Evolutionary conservation across 2,113 vertebrate species (phyloP), one percentile per base, ranked within the genome.

Genomic region (Microtus montanus): DNA sequence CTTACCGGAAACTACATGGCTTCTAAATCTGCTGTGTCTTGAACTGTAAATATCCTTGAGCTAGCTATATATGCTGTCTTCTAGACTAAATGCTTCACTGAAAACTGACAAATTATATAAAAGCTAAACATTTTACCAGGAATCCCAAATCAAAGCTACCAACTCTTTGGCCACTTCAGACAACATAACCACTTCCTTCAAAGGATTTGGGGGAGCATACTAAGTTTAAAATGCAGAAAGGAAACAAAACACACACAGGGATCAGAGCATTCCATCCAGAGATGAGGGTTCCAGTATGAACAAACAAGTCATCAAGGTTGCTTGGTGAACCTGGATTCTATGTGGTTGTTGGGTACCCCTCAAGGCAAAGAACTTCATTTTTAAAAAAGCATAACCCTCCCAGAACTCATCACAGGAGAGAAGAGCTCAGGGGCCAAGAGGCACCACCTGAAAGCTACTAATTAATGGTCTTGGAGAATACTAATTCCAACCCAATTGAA

Each of bases 331-430:
- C 83, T 93, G 78, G 74, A 64, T 93, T 95, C 89, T 92, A 61
- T 41, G 75, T 54, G 96, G 77, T 90, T 84, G 90, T 71, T 93
- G 94, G 82, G 89, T 94, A 90, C 28, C 83, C 86, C 90, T 44
- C 49, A 88, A 96, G 95, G 95, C 94, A 92, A 88, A 94, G 58
- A 58, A 91, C 96, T 97, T 95, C 95, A 96, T 96, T 95, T 89
- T 97, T 97, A 98, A 61, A 98, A 97, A 94, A 97, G 92, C 97
- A 96, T 97, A 98, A 93, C 92, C 94, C 93, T 97, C 97, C 95
- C 95, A 91, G 97, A 96, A 91, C 64, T 97, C 94, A 94, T 9
- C 97, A 70, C 33, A 97, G 89, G 79, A 96, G 38, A 96, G 91
- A 86, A 66, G 64, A 90, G 92, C 95, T 97, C 96, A 91, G 0